Evolutionary conservation across 2,888 invertebrate species (phyloP), one percentile per base, ranked within the genome.

Genomic region (Cyrtodaria siliqua): DNA sequence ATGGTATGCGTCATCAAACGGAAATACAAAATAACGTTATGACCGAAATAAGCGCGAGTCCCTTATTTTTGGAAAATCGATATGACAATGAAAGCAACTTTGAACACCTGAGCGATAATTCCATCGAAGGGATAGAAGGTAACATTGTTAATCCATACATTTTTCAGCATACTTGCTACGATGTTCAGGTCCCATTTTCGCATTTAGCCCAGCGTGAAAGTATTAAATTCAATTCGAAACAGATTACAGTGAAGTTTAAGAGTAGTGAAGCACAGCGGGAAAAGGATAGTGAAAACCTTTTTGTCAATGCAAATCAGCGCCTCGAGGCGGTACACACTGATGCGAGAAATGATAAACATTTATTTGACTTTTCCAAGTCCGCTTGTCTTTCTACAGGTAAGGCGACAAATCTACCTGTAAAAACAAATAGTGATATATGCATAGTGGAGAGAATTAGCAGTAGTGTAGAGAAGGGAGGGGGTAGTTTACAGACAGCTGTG

Each of bases 311-410:
- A 73, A 76, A 72, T 62, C 49, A 33, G 47, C 49, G 59, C 42
- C 66, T 61, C 42, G 42, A n/a, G 67, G 72, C 60, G 6, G 52
- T 66, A 42, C 56, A 66, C 61, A 56, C 18, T 66, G 71, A 72
- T 64, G 72, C 72, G 72, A 56, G 56, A 24, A 56, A 44, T 50
- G 69, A 69, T 75, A 75, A 72, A 61, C 67, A 71, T 42, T 27
- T 62, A 60, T 44, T 27, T 61, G 49, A 57, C 60, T 64, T 66
- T 52, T 44, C 57, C 6, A 53, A 53, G 57, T 14, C 29, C n/a
- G 33, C 26, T 33, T 57, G 59, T 33, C 49, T 33, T 29, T n/a
- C 18, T 23, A 24, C 49, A 29, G 33, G 12, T 23, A 38, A 26
- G 23, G 2, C 24, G 24, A 18, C 8, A 33, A 23, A 40, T 16